Evolutionary conservation across 2,888 invertebrate species (phyloP).

Genomic region (Oxyscelio sp.): DNA sequence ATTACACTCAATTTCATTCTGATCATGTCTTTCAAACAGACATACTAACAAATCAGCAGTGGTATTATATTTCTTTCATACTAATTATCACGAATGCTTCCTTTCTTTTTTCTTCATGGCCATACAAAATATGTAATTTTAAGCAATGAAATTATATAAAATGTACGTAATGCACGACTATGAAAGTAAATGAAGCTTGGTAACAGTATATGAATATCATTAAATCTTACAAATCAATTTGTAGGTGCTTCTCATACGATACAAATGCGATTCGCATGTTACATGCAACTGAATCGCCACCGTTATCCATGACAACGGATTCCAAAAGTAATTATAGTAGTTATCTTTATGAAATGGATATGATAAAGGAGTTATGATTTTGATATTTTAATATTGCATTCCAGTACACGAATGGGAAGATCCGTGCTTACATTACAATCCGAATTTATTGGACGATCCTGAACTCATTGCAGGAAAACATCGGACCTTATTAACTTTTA

Average conservation of each 20-base stretch:
- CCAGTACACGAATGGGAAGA: slow-evolving; percentile 87
- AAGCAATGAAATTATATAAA: slow-evolving; percentile 2
- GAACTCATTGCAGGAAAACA: slow-evolving; percentile 96
- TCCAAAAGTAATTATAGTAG: slow-evolving; percentile 87
- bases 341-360: slow-evolving; percentile 51
- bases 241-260: slow-evolving; percentile 93
- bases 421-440: slow-evolving; percentile 92
- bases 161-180: too few species aligned
- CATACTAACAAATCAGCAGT: background rate
- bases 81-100: slow-evolving; percentile 39
- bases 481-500: slow-evolving; percentile 95
- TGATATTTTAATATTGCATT: slow-evolving; percentile 54
- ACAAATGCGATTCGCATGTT: slow-evolving; percentile 90
- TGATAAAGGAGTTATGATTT: slow-evolving; percentile 15
- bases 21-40: background rate
- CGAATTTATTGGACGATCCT: slow-evolving; percentile 97
- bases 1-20: background rate
- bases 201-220: too few species aligned
- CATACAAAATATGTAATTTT: slow-evolving; percentile 30
- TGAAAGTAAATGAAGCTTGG: too few species aligned
- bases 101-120: slow-evolving; percentile 36
- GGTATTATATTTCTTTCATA: slow-evolving; percentile 36
- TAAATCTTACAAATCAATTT: slow-evolving; percentile 74
- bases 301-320: slow-evolving; percentile 87
- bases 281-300: slow-evolving; percentile 89